Evolutionary conservation across 2,888 invertebrate genomes (phyloP).

Genomic region (Metacarcinus magister): DNA sequence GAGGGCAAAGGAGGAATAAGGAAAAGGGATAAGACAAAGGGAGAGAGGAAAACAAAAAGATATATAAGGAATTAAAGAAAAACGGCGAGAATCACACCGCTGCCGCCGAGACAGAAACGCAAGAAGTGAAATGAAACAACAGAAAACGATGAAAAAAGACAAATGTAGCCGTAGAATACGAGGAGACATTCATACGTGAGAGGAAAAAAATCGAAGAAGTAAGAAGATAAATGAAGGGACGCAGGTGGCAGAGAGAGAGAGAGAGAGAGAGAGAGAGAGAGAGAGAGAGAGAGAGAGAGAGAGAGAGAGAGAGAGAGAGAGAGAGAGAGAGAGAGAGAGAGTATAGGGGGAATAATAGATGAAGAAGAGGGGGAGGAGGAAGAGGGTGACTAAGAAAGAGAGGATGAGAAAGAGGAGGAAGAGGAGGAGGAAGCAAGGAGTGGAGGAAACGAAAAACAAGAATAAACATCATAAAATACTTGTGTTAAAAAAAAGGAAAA

Average conservation of each 20-base stretch:
- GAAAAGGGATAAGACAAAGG: background rate
- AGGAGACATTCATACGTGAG: background rate
- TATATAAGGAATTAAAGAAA: background rate
- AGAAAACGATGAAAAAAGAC: background rate
- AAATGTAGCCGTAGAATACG: background rate
- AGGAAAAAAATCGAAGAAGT: background rate
- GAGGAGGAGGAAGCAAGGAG: background rate
- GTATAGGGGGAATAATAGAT: background rate
- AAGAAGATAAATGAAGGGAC: background rate
- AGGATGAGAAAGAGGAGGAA: background rate
- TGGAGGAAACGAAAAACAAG: background rate
- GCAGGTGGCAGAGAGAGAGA: background rate
- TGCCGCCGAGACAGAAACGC: too few relatives aligned
- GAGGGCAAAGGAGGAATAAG: background rate
- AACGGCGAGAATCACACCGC: background rate
- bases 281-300: constrained; percentile 49
- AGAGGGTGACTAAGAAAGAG: background rate
- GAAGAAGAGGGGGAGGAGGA: background rate
- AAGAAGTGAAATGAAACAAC: background rate
- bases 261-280: background rate
- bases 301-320: constrained; percentile 43
- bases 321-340: background rate
- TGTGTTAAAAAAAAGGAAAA: background rate
- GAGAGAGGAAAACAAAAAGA: background rate
- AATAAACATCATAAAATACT: background rate